These are phyloP conservation scores for Sceloporus tristichus DNA, from an alignment of 2,113 vertebrate genomes.

Conservation along the genomic window DNA sequence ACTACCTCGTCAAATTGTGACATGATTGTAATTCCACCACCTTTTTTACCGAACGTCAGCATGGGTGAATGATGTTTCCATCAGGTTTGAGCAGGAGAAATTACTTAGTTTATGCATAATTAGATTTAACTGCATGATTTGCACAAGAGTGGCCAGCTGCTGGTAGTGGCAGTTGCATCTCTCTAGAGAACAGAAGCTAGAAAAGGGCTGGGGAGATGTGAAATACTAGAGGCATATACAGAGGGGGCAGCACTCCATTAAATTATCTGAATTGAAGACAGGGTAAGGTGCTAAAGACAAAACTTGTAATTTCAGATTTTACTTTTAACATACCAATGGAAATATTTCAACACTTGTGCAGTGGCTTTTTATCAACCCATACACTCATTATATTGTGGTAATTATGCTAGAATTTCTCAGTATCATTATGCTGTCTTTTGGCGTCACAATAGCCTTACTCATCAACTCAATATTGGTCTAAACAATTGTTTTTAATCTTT, in stretches of 20 bases:
- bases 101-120: too few relatives aligned
- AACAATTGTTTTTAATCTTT: constrained; percentile 7
- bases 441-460: neutral
- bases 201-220: neutral
- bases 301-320: neutral
- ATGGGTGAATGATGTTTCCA: too few relatives aligned
- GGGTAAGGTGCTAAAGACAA: neutral
- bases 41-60: too few relatives aligned
- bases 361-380: neutral
- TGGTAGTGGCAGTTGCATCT: neutral
- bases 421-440: neutral
- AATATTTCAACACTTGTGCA: neutral
- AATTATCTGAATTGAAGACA: neutral
- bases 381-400: too few relatives aligned
- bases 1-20: too few relatives aligned
- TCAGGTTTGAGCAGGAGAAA: too few relatives aligned
- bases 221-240: neutral
- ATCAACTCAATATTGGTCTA: neutral
- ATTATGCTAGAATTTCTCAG: neutral
- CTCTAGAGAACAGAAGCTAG: neutral
- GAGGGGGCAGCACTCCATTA: neutral
- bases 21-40: too few relatives aligned
- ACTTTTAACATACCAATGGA: neutral
- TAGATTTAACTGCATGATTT: too few relatives aligned
- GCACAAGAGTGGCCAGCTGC: too few relatives aligned